These are phyloP conservation scores for Pseudorhiza aurosa DNA, from an alignment of 30 jellyfish, hydroid and myxozoan species.

Conservation along the genomic window DNA sequence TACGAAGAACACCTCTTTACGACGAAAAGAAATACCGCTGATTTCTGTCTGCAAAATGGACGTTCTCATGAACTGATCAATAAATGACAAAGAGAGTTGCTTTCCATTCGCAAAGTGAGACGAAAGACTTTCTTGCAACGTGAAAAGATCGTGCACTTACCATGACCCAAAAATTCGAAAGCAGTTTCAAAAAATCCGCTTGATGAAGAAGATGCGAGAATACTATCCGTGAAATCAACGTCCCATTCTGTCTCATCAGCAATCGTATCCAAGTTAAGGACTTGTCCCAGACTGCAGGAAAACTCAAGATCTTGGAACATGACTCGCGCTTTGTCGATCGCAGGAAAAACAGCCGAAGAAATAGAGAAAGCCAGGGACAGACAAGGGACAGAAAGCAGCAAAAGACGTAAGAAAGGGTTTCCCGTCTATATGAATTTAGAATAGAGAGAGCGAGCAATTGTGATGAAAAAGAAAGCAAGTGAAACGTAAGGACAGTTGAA, in stretches of 20 bases:
- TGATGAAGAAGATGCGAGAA: slow-evolving; percentile 19
- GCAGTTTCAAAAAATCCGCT: slow-evolving; percentile 17
- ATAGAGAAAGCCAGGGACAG: neutral
- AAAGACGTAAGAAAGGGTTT: neutral
- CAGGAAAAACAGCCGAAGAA: neutral
- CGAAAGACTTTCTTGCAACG: too few relatives aligned
- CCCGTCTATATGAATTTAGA: too few relatives aligned
- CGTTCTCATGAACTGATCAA: too few relatives aligned
- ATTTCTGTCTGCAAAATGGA: too few relatives aligned
- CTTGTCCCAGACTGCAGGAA: neutral
- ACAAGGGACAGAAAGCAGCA: neutral
- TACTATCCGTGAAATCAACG: neutral
- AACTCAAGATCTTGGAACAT: slow-evolving; percentile 38
- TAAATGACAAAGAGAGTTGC: too few relatives aligned
- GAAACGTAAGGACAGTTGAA: neutral
- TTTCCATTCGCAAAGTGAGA: too few relatives aligned
- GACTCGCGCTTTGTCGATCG: neutral
- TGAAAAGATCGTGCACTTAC: too few relatives aligned
- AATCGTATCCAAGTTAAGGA: slow-evolving; percentile 22
- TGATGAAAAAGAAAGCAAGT: neutral
- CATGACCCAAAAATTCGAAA: slow-evolving; percentile 17
- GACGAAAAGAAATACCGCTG: too few relatives aligned
- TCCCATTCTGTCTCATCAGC: slow-evolving; percentile 21
- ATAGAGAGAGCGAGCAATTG: neutral
- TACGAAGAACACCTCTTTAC: too few relatives aligned